Evolutionary conservation across 1,140 invertebrate genomes (phyloP).

Genomic region (Euglossa dilemma): DNA sequence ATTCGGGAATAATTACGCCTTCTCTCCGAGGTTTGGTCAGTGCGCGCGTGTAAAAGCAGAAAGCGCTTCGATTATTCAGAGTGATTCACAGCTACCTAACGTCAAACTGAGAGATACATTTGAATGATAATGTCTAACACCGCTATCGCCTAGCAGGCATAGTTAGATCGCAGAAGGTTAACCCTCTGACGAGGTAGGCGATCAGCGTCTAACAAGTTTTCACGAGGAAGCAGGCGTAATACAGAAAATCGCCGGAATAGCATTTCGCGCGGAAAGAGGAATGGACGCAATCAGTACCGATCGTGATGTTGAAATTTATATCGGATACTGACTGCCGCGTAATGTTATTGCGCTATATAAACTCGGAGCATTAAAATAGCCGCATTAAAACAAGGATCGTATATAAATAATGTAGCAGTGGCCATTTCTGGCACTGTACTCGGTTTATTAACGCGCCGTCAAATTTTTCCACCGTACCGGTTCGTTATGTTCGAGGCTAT

Average conservation of each 20-base stretch:
- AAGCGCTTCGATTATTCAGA: background rate
- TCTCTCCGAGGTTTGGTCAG: too few relatives aligned
- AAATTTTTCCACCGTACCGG: too few relatives aligned
- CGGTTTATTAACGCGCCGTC: too few relatives aligned
- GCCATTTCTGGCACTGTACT: too few relatives aligned
- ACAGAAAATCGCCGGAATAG: background rate
- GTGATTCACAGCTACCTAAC: background rate
- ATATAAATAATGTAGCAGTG: too few relatives aligned
- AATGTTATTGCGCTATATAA: background rate
- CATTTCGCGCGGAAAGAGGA: background rate
- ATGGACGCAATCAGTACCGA: background rate
- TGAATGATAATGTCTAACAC: conserved; percentile 7
- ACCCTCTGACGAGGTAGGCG: background rate
- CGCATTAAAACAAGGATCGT: too few relatives aligned
- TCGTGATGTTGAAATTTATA: conserved; percentile 3
- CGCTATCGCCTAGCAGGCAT: background rate
- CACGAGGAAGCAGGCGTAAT: background rate
- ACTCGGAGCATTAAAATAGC: too few relatives aligned
- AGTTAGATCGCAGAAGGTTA: background rate
- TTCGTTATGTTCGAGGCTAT: too few relatives aligned
- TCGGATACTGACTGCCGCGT: background rate
- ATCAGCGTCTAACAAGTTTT: conserved; percentile 1
- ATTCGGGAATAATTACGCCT: too few relatives aligned
- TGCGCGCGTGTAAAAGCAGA: too few relatives aligned
- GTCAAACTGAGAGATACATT: background rate